Percentiles rank a stretch among this genome's conserved stretches.
phyloP scores from a whole-genome alignment of 2,113 vertebrate species.

The Urocolius indicus region DNA sequence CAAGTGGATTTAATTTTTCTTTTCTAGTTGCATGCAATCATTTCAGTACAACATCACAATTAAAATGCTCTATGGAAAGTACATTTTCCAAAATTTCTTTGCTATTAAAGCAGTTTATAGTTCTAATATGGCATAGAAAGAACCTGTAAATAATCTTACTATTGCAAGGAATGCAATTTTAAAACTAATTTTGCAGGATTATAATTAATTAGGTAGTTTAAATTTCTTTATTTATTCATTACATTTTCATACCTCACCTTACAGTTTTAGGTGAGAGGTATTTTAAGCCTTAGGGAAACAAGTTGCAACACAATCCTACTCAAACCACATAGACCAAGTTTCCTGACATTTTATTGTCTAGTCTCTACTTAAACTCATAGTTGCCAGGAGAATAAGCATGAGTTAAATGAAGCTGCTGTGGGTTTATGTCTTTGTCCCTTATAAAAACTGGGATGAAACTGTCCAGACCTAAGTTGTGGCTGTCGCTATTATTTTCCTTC shows the following conservation, averaged over 20 bases:
- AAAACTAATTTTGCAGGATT: constrained; percentile 21
- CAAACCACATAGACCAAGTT: constrained; percentile 39
- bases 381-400: constrained; percentile 15
- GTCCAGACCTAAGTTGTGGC: neutral
- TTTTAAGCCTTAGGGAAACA: constrained; percentile 32
- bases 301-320: constrained; percentile 14
- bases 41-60: neutral
- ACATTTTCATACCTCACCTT: constrained; percentile 4
- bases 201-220: constrained; percentile 53
- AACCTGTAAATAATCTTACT: neutral
- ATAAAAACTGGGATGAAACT: neutral
- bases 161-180: constrained; percentile 26
- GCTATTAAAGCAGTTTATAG: neutral
- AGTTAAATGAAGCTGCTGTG: constrained; percentile 19
- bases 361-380: neutral
- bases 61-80: neutral
- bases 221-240: constrained; percentile 37
- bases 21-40: neutral
- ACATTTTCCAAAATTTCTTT: constrained; percentile 9
- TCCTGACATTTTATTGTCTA: constrained; percentile 17
- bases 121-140: neutral
- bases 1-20: neutral
- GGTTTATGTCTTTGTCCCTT: neutral
- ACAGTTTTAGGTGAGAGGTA: constrained; percentile 6
- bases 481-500: neutral